Percentiles rank a stretch among this genome's conserved stretches.
These are phyloP conservation scores for Onychostoma macrolepis DNA, from an alignment of 2,113 vertebrate species.

Conservation along the genomic window DNA sequence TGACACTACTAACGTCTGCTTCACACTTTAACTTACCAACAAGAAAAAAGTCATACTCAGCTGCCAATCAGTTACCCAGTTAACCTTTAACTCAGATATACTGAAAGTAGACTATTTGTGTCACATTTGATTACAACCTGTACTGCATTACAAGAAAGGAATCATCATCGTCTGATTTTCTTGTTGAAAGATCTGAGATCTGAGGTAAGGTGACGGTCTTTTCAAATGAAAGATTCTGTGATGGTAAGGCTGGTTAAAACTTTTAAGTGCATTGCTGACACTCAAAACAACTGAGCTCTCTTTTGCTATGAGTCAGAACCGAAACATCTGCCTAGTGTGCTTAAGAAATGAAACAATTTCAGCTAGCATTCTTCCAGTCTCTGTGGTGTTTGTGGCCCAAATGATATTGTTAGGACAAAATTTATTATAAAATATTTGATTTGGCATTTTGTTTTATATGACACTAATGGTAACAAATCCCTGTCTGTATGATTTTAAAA, in stretches of 20 bases:
- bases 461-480: neutral
- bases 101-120: neutral
- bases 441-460: neutral
- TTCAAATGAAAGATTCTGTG: neutral
- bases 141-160: neutral
- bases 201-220: neutral
- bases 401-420: constrained; percentile 4
- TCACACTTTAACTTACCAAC: neutral
- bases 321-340: neutral
- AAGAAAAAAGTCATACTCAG: neutral
- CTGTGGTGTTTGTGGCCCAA: neutral
- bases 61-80: neutral
- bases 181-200: neutral
- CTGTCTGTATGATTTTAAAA: neutral
- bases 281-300: neutral
- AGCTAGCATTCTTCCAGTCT: neutral
- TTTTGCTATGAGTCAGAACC: constrained; percentile 22
- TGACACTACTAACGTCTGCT: neutral
- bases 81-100: neutral
- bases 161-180: neutral
- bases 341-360: neutral
- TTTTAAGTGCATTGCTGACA: neutral
- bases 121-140: neutral
- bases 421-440: neutral
- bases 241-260: neutral